A percentile compares a stretch with the other conserved stretches of the same genome.
Conservation (phyloP, 1,140 invertebrate genomes). For the Scaptomyza montana region DNA sequence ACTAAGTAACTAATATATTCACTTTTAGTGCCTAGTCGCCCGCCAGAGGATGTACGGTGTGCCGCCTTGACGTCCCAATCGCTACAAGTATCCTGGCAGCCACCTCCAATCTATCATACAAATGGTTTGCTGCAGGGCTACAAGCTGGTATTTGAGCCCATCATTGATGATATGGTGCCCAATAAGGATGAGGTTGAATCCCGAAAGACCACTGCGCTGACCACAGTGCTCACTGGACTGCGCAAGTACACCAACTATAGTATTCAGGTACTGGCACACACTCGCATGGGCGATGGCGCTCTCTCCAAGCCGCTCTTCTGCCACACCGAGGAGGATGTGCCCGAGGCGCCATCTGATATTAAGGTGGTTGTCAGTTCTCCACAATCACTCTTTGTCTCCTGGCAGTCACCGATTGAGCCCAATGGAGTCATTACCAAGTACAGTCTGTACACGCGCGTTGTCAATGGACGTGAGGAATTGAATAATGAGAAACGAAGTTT, state of each 20-base stretch:
- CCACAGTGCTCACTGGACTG: slow-evolving; percentile 88
- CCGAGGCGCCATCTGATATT: slow-evolving; percentile 91
- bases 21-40: slow-evolving; percentile 87
- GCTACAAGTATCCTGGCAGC: slow-evolving; percentile 92
- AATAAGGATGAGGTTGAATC: slow-evolving; percentile 87
- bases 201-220: slow-evolving; percentile 88
- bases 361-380: slow-evolving; percentile 91
- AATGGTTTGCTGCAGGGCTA: slow-evolving; percentile 94
- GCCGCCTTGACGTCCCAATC: slow-evolving; percentile 89
- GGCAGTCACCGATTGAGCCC: slow-evolving; percentile 90
- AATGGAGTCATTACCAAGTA: slow-evolving; percentile 93
- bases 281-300: slow-evolving; percentile 91
- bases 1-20: neutral
- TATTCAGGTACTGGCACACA: slow-evolving; percentile 92
- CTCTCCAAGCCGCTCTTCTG: slow-evolving; percentile 89
- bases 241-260: slow-evolving; percentile 94
- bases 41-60: slow-evolving; percentile 90
- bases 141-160: slow-evolving; percentile 89
- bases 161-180: slow-evolving; percentile 84
- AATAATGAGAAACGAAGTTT: slow-evolving; percentile 88
- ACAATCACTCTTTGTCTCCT: slow-evolving; percentile 90
- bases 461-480: slow-evolving; percentile 88
- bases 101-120: slow-evolving; percentile 89
- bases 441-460: slow-evolving; percentile 89
- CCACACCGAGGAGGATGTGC: slow-evolving; percentile 93